A percentile compares a stretch with the other conserved stretches of the same genome.
Evolutionary conservation across 2,888 invertebrate species (phyloP).

Genomic region (Matsumyia berberina): DNA sequence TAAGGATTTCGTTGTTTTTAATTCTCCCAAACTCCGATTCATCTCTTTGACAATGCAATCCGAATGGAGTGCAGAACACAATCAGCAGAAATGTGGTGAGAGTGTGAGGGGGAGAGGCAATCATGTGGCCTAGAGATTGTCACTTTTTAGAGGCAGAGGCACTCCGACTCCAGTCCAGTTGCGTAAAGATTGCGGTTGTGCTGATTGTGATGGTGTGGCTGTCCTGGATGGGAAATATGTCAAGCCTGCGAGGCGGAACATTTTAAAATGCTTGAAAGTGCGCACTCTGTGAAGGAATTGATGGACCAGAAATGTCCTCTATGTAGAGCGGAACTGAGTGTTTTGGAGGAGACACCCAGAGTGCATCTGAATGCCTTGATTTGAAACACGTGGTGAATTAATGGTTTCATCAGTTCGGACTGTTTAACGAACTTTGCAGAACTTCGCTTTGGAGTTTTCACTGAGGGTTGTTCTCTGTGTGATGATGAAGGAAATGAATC

Average conservation of each 20-base stretch:
- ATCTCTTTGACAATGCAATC: not conserved
- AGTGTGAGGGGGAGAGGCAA: not conserved
- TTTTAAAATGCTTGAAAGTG: constrained; percentile 42
- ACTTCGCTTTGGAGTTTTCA: too few species aligned
- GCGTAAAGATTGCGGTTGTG: constrained; percentile 1
- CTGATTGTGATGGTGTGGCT: constrained; percentile 21
- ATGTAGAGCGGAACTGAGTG: constrained; percentile 64
- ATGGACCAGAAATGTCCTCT: constrained; percentile 61
- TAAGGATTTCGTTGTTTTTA: not conserved
- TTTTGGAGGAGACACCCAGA: constrained; percentile 3
- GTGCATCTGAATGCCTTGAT: constrained; percentile 24
- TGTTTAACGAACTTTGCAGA: too few species aligned
- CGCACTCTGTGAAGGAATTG: constrained; percentile 50
- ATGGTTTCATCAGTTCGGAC: too few species aligned
- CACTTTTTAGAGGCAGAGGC: constrained; percentile 38
- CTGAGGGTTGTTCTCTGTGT: too few species aligned
- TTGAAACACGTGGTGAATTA: not conserved
- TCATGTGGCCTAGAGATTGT: constrained; percentile 33
- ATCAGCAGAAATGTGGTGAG: not conserved
- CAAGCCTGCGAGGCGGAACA: constrained; percentile 50
- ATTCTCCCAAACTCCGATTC: not conserved
- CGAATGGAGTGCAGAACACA: constrained; percentile 27
- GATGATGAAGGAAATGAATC: too few species aligned
- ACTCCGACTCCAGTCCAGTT: not conserved
- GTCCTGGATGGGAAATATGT: constrained; percentile 29